A percentile compares a stretch with the other conserved stretches of the same genome.
These are phyloP conservation scores for Echinarachnius parma DNA, from an alignment of 53 echinoderm and acorn worm species.

Conservation along the genomic window DNA sequence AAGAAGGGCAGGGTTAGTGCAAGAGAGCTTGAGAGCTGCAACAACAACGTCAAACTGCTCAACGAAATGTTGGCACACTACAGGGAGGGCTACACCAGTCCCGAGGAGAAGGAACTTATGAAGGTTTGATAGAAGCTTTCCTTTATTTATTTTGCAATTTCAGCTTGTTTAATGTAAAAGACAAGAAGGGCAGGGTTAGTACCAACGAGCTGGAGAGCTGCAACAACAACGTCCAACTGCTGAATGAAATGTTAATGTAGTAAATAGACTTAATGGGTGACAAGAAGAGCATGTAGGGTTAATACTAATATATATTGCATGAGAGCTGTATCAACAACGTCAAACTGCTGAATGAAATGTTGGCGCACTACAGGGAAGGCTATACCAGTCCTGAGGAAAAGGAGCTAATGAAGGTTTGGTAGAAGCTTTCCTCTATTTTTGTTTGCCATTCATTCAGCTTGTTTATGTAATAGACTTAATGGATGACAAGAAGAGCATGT, in stretches of 20 bases:
- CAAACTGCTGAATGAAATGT: slow-evolving; percentile 90
- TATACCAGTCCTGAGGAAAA: slow-evolving; percentile 81
- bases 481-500: no score
- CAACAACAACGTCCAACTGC: slow-evolving; percentile 89
- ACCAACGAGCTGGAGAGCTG: slow-evolving; percentile 91
- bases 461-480: no score
- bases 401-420: slow-evolving; percentile 86
- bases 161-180: no score
- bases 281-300: no score
- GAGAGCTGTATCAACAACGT: slow-evolving; percentile 95
- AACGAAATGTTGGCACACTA: slow-evolving; percentile 91
- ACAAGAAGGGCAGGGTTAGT: no score
- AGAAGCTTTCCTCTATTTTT: not conserved
- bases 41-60: slow-evolving; percentile 92
- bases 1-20: no score
- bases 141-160: not conserved
- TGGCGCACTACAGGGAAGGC: slow-evolving; percentile 70
- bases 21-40: slow-evolving; percentile 95
- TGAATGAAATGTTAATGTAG: slow-evolving; percentile 88
- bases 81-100: slow-evolving; percentile 71
- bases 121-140: slow-evolving; percentile 50
- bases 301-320: no score
- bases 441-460: no score
- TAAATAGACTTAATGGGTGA: no score
- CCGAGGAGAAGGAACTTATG: slow-evolving; percentile 86